Evolutionary conservation across 1,140 invertebrate genomes (phyloP).

Genomic region (Chymomyza costata): DNA sequence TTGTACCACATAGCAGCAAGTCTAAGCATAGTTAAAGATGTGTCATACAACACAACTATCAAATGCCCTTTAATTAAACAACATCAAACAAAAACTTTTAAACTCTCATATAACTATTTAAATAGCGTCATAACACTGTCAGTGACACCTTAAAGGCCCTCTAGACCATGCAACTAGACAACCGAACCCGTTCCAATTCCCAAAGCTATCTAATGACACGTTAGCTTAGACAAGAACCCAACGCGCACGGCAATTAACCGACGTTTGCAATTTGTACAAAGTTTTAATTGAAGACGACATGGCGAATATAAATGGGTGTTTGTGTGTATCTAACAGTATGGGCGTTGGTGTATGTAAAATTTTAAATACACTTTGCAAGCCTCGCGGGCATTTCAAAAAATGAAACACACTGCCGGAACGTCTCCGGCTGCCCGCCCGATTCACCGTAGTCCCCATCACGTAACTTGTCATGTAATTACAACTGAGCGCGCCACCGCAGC

Average conservation of each 20-base stretch:
- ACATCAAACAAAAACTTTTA: too few relatives aligned
- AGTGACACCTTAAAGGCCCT: too few relatives aligned
- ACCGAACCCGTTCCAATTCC: too few relatives aligned
- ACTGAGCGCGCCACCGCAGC: slow-evolving; percentile 38
- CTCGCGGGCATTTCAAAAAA: slow-evolving; percentile 53
- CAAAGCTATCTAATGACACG: slow-evolving; percentile 7
- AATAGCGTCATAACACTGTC: too few relatives aligned
- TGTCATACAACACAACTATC: too few relatives aligned
- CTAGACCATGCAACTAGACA: too few relatives aligned
- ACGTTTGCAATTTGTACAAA: slow-evolving; percentile 61
- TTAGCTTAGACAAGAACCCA: slow-evolving; percentile 11
- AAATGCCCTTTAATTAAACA: too few relatives aligned
- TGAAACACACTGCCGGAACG: too few relatives aligned
- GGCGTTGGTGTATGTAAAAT: slow-evolving; percentile 60
- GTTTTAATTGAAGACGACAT: slow-evolving; percentile 69
- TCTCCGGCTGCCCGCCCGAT: slow-evolving; percentile 7
- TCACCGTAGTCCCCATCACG: slow-evolving; percentile 34
- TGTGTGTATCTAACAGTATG: slow-evolving; percentile 26
- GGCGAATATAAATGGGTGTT: slow-evolving; percentile 32
- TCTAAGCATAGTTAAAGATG: too few relatives aligned
- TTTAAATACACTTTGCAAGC: slow-evolving; percentile 41
- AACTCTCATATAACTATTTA: too few relatives aligned
- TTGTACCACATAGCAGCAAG: too few relatives aligned
- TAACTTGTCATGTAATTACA: slow-evolving; percentile 68
- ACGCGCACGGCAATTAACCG: slow-evolving; percentile 51